Evolutionary conservation across 2,888 invertebrate species (phyloP).

Genomic region (Caradrina kadenii): DNA sequence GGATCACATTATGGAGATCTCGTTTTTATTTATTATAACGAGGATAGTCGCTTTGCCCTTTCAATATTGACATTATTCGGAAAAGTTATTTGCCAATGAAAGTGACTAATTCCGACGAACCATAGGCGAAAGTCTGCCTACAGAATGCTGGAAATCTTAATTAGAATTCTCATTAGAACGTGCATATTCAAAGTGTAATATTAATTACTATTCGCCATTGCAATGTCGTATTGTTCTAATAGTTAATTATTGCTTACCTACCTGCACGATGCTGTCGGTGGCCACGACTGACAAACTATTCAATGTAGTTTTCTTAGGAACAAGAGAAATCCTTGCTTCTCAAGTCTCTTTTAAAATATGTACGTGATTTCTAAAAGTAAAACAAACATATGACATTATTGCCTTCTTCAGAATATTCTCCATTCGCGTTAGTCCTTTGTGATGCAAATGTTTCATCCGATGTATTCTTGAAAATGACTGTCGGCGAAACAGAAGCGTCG

Average conservation of each 20-base stretch:
- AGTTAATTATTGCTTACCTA: conserved; percentile 18
- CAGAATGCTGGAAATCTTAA: conserved; percentile 30
- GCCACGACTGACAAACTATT: background rate
- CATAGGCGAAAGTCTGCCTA: conserved; percentile 43
- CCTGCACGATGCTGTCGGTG: conserved; percentile 16
- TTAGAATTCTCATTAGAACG: conserved; percentile 46
- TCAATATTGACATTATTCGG: conserved; percentile 4
- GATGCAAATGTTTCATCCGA: conserved; percentile 53
- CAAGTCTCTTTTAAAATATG: conserved; percentile 30
- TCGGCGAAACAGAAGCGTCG: conserved; percentile 44
- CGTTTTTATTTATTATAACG: background rate
- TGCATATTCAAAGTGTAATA: conserved; percentile 22
- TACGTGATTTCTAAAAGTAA: conserved; percentile 47
- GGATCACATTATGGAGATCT: background rate
- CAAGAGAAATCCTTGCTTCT: conserved; percentile 13
- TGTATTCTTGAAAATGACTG: conserved; percentile 44
- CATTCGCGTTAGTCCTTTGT: conserved; percentile 40
- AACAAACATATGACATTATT: conserved; percentile 50
- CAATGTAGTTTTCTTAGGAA: conserved; percentile 16
- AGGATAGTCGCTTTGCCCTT: background rate
- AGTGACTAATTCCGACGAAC: conserved; percentile 36
- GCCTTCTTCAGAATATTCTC: conserved; percentile 41
- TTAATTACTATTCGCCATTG: conserved; percentile 30
- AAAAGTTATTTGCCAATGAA: conserved; percentile 38
- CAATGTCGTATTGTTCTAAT: conserved; percentile 40